Evolutionary conservation across 2,113 vertebrate species (phyloP), one percentile per base, ranked within the genome.

Genomic region (Festucalex cinctus): DNA sequence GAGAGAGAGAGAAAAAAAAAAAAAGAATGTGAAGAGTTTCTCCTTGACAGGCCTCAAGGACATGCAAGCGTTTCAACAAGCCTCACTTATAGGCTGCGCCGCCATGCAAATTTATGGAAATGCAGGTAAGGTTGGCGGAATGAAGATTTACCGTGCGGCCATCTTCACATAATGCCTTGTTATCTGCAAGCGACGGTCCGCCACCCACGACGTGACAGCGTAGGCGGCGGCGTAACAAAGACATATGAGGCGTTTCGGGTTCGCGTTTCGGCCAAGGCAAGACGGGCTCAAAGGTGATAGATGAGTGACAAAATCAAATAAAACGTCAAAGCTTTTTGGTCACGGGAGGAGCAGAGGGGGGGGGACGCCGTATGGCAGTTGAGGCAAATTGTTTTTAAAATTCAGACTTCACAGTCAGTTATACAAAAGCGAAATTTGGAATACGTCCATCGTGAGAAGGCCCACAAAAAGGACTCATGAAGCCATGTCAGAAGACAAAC

Each of bases 91-190:
- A 60, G 54, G 68, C 44, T 58, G 66, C 77, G 79, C 70, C 77
- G 63, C 6, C 1, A 83, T 85, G 74, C 70, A 81, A 78, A 76
- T 85, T 67, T 86, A 80, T 88, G 83, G 78, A 87, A 87, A 85
- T 81, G 66, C 43, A 69, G 43, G 54, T 78, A 61, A 54, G 63
- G 39, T 35, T 61, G 48, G 62, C 6, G 35, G 61, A 58, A 75
- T 65, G 58, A 74, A 82, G 66, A 78, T 79, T 83, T 68, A 82
- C 66, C 70, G 63, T 74, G 41, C 54, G 66, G 58, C 63, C 68
- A 76, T 77, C 68, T 79, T 77, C 64, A 66, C 22, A 73, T 78
- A 69, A 78, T 67, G 63, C 63, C 54, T 70, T 71, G 70, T 77
- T 73, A 73, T 74, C 53, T n/a, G 70, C 57, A 81, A 80, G 63